Evolutionary conservation across 2,888 invertebrate species (phyloP), one percentile per base, ranked within the genome.

Genomic region (Drosophila mercatorum): DNA sequence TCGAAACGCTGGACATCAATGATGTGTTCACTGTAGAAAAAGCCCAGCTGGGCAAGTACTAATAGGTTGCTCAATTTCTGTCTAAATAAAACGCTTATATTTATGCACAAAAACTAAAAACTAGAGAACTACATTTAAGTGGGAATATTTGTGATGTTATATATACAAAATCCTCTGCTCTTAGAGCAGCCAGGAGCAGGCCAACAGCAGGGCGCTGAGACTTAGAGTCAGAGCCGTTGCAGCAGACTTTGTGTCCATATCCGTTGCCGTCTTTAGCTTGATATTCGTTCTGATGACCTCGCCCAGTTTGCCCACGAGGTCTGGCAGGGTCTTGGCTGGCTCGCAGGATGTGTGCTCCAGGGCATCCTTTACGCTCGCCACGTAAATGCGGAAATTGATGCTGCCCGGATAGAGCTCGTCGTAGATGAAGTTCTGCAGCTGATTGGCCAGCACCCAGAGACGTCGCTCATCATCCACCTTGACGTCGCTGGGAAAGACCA

Each of bases 401-500:
- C 95, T 95, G 1, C 94, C 93, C 0, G 93, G 91, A 87, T 96
- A 94, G 70, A 96, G 90, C 66, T 94, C 93, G 0, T 94, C 94
- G 80, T 96, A 96, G 94, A 96, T 95, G 92, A 95, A 96, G 58
- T 94, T 93, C 0, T 96, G 96, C 83, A 96, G 92, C 68, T 95
- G 94, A 90, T 96, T 96, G 0, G 96, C 96, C 0, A 96, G 90
- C 3, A 96, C 95, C 96, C 96, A 96, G 1, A 96, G 90, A 46
- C 94, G 95, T 14, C 95, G 94, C 8, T 95, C 94, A 34, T 94
- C 94, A 76, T 96, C 96, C 0, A 96, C 96, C 92, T 96, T 96
- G 2, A 97, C 94, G 78, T 96, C 96, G 57, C 96, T 96, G 3
- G 96, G 96, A 83, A 96, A 96, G 1, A 96, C 94, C 95, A 96